Evolutionary conservation across 2,113 vertebrate species (phyloP).

Genomic region (Acanthochromis polyacanthus): DNA sequence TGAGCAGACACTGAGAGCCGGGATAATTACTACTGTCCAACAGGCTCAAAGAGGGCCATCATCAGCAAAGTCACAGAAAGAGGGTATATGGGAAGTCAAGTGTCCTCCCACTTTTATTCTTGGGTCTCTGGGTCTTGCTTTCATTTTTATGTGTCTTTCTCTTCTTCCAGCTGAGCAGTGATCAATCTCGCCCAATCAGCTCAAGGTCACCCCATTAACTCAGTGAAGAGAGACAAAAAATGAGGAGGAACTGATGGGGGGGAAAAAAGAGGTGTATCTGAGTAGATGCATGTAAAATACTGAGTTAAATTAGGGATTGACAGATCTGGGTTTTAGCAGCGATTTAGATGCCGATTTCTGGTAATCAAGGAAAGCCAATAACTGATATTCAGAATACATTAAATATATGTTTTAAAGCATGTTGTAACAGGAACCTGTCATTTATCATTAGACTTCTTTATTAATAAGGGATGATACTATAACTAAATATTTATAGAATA

Average conservation of each 20-base stretch:
- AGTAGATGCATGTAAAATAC: not conserved
- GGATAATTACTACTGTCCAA: constrained; percentile 33
- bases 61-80: constrained; percentile 12
- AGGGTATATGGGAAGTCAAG: constrained; percentile 31
- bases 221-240: constrained; percentile 10
- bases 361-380: too few species aligned
- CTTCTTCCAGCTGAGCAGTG: constrained; percentile 7
- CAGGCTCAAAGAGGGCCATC: not conserved
- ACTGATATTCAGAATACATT: too few species aligned
- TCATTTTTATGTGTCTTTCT: constrained; percentile 33
- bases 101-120: constrained; percentile 22
- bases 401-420: too few species aligned
- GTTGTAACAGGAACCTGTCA: too few species aligned
- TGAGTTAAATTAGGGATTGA: not conserved
- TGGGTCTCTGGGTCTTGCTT: constrained; percentile 22
- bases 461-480: too few species aligned
- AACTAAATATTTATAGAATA: too few species aligned
- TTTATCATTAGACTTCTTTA: too few species aligned
- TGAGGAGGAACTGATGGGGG: not conserved
- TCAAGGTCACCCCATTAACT: constrained; percentile 55
- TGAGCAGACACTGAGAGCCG: constrained; percentile 11
- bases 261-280: not conserved
- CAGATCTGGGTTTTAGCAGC: too few species aligned
- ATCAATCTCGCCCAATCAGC: constrained; percentile 58
- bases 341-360: too few species aligned